A percentile compares a stretch with the other conserved stretches of the same genome.
These are phyloP conservation scores for Melanotus villosus DNA, from an alignment of 2,888 invertebrate genomes.

Conservation along the genomic window DNA sequence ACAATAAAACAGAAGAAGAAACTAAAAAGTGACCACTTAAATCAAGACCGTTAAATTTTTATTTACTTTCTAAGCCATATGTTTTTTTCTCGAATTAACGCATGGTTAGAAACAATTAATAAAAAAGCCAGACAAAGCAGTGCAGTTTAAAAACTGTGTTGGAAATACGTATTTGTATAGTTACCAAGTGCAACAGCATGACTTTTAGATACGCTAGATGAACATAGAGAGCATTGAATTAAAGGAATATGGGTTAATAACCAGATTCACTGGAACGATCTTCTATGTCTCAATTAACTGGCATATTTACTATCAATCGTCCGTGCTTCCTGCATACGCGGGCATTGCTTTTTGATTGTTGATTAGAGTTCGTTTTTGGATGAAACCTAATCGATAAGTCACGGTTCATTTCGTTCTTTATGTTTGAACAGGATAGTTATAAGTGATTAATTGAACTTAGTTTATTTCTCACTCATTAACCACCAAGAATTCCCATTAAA, in stretches of 20 bases:
- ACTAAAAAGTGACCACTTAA: background rate
- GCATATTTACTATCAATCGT: slow-evolving; percentile 13
- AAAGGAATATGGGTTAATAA: slow-evolving; percentile 34
- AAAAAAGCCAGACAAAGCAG: slow-evolving; percentile 14
- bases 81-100: background rate
- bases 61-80: slow-evolving; percentile 17
- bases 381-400: too few species aligned
- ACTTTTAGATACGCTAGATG: slow-evolving; percentile 19
- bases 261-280: slow-evolving; percentile 31
- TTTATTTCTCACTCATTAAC: too few species aligned
- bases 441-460: too few species aligned
- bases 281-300: slow-evolving; percentile 24
- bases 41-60: background rate
- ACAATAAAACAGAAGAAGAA: too few species aligned
- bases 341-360: background rate
- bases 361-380: background rate
- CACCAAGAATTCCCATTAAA: too few species aligned
- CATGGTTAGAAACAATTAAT: slow-evolving; percentile 12
- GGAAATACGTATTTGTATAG: slow-evolving; percentile 22
- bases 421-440: too few species aligned
- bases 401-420: too few species aligned
- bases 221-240: slow-evolving; percentile 22
- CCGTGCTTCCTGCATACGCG: slow-evolving; percentile 12
- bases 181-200: slow-evolving; percentile 15
- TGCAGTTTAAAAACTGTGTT: background rate